Percentiles rank a stretch among this genome's conserved stretches.
phyloP scores from a whole-genome alignment of 2,113 vertebrate genomes.

The Brachypodius melanocephalos region DNA sequence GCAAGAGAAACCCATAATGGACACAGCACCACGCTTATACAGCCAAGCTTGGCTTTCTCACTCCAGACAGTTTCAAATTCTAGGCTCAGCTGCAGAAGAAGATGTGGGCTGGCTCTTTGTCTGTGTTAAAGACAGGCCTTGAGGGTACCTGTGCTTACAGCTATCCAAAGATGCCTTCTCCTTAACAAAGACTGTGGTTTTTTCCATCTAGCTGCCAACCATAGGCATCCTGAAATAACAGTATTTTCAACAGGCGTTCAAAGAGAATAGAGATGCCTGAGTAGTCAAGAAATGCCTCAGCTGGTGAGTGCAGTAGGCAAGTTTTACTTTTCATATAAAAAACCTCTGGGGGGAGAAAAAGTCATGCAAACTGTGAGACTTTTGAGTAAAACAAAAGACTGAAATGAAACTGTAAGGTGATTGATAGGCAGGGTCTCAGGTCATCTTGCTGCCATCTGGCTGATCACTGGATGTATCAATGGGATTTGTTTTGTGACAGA shows the following conservation, averaged over 20 bases:
- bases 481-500: not conserved
- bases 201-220: not conserved
- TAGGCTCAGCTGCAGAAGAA: not conserved
- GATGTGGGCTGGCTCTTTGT: not conserved
- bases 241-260: not conserved
- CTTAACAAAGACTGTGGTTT: not conserved
- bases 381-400: not conserved
- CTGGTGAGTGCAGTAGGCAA: not conserved
- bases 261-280: not conserved
- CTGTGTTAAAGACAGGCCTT: not conserved
- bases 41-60: not conserved
- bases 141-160: not conserved
- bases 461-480: not conserved
- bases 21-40: not conserved
- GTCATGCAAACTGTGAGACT: not conserved
- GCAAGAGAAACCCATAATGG: not conserved
- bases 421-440: not conserved
- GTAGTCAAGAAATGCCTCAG: not conserved
- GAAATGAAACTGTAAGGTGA: not conserved
- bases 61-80: not conserved
- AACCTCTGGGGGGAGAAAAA: not conserved
- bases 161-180: not conserved
- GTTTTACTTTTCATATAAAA: not conserved
- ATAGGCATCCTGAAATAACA: not conserved
- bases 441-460: not conserved